phyloP scores from a whole-genome alignment of 2,888 invertebrate genomes.

The Ochlodes sylvanus region DNA sequence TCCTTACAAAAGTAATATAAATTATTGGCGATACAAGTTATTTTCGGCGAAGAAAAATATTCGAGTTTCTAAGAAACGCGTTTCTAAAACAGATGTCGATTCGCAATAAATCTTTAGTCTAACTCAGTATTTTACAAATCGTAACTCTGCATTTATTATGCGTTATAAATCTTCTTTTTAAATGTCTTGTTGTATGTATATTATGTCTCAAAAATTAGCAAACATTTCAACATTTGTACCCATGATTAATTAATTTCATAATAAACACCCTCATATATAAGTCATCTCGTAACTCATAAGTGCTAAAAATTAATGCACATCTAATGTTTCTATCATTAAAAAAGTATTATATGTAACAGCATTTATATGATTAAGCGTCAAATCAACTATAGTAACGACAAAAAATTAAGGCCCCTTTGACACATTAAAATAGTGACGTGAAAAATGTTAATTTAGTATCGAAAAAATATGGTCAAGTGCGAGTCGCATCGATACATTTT shows the following conservation, averaged over 20 bases:
- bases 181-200: neutral
- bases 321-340: too few species aligned
- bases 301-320: too few species aligned
- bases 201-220: neutral
- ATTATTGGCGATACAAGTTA: neutral
- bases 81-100: neutral
- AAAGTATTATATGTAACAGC: too few species aligned
- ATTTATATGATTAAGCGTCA: too few species aligned
- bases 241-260: neutral
- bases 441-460: too few species aligned
- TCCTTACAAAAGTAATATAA: neutral
- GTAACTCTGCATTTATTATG: neutral
- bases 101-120: neutral
- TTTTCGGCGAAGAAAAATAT: neutral
- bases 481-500: too few species aligned
- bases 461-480: too few species aligned
- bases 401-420: too few species aligned
- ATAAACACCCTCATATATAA: too few species aligned
- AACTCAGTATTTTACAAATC: neutral
- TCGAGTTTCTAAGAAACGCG: neutral
- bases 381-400: too few species aligned
- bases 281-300: too few species aligned
- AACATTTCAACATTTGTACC: neutral
- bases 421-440: too few species aligned
- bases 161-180: neutral